Evolutionary conservation across 2,113 vertebrate species (phyloP), one percentile per base, ranked within the genome.

Genomic region (Cryptomyrus ogoouensis): DNA sequence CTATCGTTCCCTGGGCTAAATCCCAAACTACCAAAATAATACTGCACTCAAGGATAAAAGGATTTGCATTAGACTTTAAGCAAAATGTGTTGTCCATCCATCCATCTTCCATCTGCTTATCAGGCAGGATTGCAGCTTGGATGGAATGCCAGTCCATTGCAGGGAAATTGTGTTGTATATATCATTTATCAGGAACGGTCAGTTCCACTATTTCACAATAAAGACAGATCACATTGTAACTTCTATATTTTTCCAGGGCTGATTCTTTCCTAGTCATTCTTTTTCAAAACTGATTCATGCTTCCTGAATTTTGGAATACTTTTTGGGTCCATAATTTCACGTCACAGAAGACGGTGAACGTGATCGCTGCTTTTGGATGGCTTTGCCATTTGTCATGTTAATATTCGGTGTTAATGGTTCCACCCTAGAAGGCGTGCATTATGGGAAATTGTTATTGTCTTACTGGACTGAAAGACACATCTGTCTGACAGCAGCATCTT

Each of bases 41-140:
- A 80, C 74, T 42, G 74, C 15, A 42, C 31, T 80, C 31, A 42
- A 35, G 35, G 74, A 35, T 80, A 80, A 80, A 80, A 39, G 35
- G 74, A 80, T 80, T 80, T 80, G 74, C 31, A 35, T 80, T 80
- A 80, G 74, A 80, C 31, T 42, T 80, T 80, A 80, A 80, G 74
- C 74, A 80, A 80, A 80, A 80, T 42, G 35, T 19, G 35, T 80
- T 80, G 74, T 80, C 35, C 74, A 80, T 80, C 74, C 74, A 80
- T 80, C 74, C 74, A 80, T 80, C 74, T 42, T 80, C 74, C 74
- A 80, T 39, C 74, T 80, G 74, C 74, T 80, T 80, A 80, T 80
- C 74, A 80, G 35, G 31, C 74, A 80, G 74, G 35, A 80, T 35
- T 80, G 17, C 15, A 80, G 31, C 74, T 12, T 80, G 74, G 31